phyloP scores from a whole-genome alignment of 2,888 invertebrate species.

The Strigamia transsilvanica region DNA sequence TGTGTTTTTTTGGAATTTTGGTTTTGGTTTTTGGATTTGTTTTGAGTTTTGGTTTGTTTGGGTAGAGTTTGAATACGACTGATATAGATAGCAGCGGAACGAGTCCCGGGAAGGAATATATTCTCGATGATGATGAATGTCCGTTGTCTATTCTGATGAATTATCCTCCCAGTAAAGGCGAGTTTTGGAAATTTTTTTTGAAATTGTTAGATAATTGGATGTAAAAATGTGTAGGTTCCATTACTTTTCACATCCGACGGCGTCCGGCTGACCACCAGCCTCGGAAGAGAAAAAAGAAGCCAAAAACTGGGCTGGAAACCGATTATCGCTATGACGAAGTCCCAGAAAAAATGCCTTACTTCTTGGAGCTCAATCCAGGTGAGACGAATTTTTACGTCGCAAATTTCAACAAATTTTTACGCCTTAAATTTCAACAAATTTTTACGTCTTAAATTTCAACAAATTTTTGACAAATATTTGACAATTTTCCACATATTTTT shows the following conservation, averaged over 20 bases:
- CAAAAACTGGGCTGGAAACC: constrained; percentile 62
- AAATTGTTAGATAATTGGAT: constrained; percentile 55
- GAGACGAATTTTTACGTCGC: background rate
- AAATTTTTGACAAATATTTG: too few species aligned
- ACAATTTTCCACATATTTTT: too few species aligned
- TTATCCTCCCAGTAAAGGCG: constrained; percentile 71
- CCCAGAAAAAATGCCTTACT: constrained; percentile 69
- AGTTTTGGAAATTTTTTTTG: background rate
- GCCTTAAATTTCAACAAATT: too few species aligned
- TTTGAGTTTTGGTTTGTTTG: background rate
- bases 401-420: too few species aligned
- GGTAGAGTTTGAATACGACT: constrained; percentile 31
- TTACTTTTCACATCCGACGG: constrained; percentile 96
- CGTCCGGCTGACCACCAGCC: constrained; percentile 90
- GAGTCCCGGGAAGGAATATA: constrained; percentile 73
- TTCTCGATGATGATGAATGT: constrained; percentile 96
- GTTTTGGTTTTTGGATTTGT: background rate
- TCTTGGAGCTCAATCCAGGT: constrained; percentile 83
- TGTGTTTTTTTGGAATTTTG: constrained; percentile 62
- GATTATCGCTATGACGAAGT: constrained; percentile 55
- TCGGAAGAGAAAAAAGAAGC: constrained; percentile 85
- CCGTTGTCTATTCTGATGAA: constrained; percentile 93
- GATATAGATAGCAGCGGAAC: constrained; percentile 59
- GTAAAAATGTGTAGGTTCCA: constrained; percentile 75
- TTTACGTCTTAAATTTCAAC: too few species aligned